A percentile compares a stretch with the other conserved stretches of the same genome.
Evolutionary conservation across 2,113 vertebrate species (phyloP).

Genomic region (Solea senegalensis): DNA sequence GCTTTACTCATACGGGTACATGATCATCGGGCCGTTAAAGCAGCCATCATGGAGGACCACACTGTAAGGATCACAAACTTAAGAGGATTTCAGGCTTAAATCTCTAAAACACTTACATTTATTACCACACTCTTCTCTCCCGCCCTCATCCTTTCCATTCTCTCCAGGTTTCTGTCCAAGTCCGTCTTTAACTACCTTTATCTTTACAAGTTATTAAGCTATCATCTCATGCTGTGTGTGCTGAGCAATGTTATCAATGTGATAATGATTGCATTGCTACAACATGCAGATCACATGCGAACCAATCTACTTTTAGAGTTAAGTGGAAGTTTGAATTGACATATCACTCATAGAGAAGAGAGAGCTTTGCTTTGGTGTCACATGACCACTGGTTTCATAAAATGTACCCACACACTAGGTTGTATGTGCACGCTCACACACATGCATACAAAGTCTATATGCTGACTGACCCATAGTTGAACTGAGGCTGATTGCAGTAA

Average conservation of each 20-base stretch:
- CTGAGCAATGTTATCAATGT: no score
- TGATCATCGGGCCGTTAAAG: slow-evolving; percentile 33
- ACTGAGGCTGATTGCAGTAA: slow-evolving; percentile 70
- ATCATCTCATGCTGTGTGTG: no score
- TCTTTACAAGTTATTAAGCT: no score
- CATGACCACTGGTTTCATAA: not conserved
- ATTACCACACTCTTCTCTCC: no score
- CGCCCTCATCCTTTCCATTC: no score
- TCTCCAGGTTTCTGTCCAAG: no score
- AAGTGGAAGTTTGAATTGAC: slow-evolving; percentile 55
- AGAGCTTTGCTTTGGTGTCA: not conserved
- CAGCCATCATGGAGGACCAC: not conserved
- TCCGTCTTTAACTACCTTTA: no score
- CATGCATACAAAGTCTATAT: slow-evolving; percentile 1
- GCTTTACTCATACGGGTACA: slow-evolving; percentile 19
- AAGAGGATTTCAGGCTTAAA: no score
- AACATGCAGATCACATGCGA: slow-evolving; percentile 53
- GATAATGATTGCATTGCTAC: slow-evolving; percentile 21
- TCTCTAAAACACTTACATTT: no score
- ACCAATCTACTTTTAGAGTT: slow-evolving; percentile 35
- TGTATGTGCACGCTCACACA: not conserved
- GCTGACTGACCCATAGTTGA: slow-evolving; percentile 62
- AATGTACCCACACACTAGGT: slow-evolving; percentile 5
- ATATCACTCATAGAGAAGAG: not conserved
- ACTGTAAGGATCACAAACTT: no score